phyloP scores from a whole-genome alignment of 2,888 invertebrate genomes.

The Thecophora atra region DNA sequence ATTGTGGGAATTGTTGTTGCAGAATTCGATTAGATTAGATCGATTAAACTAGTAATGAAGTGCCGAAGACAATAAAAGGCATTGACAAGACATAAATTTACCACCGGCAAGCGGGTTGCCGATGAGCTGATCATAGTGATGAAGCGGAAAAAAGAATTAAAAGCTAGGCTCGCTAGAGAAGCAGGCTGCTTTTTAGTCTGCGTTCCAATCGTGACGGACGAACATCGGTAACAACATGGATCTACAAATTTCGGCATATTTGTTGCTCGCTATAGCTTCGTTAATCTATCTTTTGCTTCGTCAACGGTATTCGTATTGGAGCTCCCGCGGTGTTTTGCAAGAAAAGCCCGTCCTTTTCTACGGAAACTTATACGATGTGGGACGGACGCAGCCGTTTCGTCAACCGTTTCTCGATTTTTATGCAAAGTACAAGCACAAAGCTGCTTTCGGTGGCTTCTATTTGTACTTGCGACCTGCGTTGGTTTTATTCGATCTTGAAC shows the following conservation, averaged over 20 bases:
- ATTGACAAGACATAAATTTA: too few relatives aligned
- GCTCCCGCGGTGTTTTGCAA: slow-evolving; percentile 49
- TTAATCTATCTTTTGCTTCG: slow-evolving; percentile 38
- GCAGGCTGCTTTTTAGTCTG: too few relatives aligned
- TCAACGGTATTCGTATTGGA: slow-evolving; percentile 51
- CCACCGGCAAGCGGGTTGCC: too few relatives aligned
- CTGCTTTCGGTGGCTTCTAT: slow-evolving; percentile 55
- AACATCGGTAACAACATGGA: not conserved
- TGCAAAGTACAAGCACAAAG: slow-evolving; percentile 51
- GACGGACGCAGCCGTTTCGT: slow-evolving; percentile 48
- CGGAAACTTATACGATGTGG: slow-evolving; percentile 51
- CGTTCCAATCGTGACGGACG: not conserved
- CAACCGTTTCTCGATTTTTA: slow-evolving; percentile 53
- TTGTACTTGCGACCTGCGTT: slow-evolving; percentile 51
- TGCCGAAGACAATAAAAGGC: too few relatives aligned
- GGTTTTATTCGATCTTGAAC: slow-evolving; percentile 57
- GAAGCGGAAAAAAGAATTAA: too few relatives aligned
- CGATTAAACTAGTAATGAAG: too few relatives aligned
- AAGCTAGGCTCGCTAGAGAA: too few relatives aligned
- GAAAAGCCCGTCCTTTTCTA: slow-evolving; percentile 51
- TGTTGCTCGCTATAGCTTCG: not conserved
- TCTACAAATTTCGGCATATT: not conserved
- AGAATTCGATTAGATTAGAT: too few relatives aligned
- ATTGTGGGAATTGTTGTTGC: too few relatives aligned
- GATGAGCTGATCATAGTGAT: too few relatives aligned